phyloP scores from a whole-genome alignment of 2,113 vertebrate genomes.

The Ariopsis seemanni region DNA sequence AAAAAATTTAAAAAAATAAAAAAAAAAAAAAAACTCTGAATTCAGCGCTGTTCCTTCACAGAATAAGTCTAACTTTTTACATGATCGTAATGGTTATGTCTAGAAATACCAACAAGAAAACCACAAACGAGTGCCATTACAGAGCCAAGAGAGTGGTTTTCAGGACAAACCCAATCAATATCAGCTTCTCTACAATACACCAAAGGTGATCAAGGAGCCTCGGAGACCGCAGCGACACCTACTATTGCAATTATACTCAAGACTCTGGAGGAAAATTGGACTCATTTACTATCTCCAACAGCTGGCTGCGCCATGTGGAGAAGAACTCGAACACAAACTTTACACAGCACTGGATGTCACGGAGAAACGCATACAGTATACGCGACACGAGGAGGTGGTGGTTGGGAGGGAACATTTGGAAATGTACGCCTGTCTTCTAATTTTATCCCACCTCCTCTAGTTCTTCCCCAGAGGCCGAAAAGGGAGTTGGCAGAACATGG shows the following conservation, averaged over 20 bases:
- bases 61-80: not conserved
- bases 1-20: no score
- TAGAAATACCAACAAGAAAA: conserved; percentile 11
- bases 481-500: conserved; percentile 49
- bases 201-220: conserved; percentile 32
- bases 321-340: not conserved
- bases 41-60: not conserved
- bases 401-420: not conserved
- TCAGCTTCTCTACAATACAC: conserved; percentile 38
- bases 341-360: conserved; percentile 11
- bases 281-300: conserved; percentile 29
- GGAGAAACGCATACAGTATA: not conserved
- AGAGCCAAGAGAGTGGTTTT: conserved; percentile 34
- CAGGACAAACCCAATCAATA: conserved; percentile 50
- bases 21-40: not conserved
- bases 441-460: conserved; percentile 51
- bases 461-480: conserved; percentile 48
- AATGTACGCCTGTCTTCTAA: conserved; percentile 52
- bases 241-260: conserved; percentile 34
- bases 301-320: not conserved
- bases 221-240: conserved; percentile 25
- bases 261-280: conserved; percentile 35
- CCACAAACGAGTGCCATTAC: conserved; percentile 41
- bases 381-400: not conserved
- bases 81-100: not conserved